A percentile compares a stretch with the other conserved stretches of the same genome.
Evolutionary conservation across 2,888 invertebrate genomes (phyloP).

Genomic region (Metalampra italica): DNA sequence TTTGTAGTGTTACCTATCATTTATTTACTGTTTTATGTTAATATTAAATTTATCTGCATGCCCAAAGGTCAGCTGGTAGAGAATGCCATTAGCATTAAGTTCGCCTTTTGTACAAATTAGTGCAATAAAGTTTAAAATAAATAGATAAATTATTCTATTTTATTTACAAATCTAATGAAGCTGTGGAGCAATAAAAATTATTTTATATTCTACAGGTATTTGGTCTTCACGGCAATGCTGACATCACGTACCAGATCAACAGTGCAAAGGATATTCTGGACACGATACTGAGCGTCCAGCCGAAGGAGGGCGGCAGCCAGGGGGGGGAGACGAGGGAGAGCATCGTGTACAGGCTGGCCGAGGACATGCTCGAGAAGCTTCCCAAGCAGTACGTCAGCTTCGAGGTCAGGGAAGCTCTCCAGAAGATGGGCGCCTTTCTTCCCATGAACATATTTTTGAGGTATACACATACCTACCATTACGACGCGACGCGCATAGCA

Average conservation of each 20-base stretch:
- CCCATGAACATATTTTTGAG: conserved; percentile 97
- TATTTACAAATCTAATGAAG: no score
- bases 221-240: conserved; percentile 97
- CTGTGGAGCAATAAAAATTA: no score
- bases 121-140: no score
- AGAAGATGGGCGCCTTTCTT: conserved; percentile 93
- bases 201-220: conserved; percentile 81
- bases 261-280: conserved; percentile 96
- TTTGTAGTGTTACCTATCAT: no score
- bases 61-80: no score
- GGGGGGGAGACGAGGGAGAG: conserved; percentile 96
- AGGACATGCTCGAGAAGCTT: conserved; percentile 90
- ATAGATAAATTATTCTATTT: no score
- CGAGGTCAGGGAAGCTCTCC: conserved; percentile 93
- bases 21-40: no score
- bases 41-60: no score
- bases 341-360: conserved; percentile 93
- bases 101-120: no score
- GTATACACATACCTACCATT: conserved; percentile 42
- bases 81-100: no score
- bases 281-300: conserved; percentile 97
- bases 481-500: no score
- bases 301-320: conserved; percentile 94
- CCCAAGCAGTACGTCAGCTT: conserved; percentile 93
- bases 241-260: conserved; percentile 98